phyloP scores from a whole-genome alignment of 2,888 invertebrate species.

The Priocnemis perturbator region DNA sequence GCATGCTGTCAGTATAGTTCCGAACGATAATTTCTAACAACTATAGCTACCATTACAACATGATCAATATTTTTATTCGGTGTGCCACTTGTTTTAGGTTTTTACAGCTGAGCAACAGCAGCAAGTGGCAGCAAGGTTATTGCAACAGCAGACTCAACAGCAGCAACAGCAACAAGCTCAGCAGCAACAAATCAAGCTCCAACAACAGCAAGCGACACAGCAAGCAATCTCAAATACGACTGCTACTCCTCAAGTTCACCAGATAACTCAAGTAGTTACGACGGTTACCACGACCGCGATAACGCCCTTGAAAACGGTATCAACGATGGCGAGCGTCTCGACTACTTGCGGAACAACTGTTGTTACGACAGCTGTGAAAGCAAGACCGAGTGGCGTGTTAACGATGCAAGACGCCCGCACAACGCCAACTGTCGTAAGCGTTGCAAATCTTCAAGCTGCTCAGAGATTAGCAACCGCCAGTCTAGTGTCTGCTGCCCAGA shows the following conservation, averaged over 20 bases:
- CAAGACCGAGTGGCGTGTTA: slow-evolving; percentile 58
- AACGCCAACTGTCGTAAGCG: slow-evolving; percentile 71
- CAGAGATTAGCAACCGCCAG: slow-evolving; percentile 71
- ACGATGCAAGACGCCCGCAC: slow-evolving; percentile 67
- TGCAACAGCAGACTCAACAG: slow-evolving; percentile 55
- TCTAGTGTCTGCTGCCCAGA: slow-evolving; percentile 64
- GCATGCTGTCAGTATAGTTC: slow-evolving; percentile 62
- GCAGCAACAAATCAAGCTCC: slow-evolving; percentile 34
- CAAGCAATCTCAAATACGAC: slow-evolving; percentile 55
- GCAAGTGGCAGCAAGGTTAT: slow-evolving; percentile 54
- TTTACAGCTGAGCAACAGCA: slow-evolving; percentile 66
- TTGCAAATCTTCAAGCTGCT: slow-evolving; percentile 70
- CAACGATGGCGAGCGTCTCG: slow-evolving; percentile 50
- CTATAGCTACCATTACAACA: not conserved
- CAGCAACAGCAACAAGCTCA: slow-evolving; percentile 46
- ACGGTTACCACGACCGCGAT: slow-evolving; percentile 54
- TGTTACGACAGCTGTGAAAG: slow-evolving; percentile 59
- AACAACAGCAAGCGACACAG: slow-evolving; percentile 53
- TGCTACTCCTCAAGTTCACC: slow-evolving; percentile 59
- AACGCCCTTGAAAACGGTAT: slow-evolving; percentile 59
- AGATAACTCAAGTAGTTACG: slow-evolving; percentile 61
- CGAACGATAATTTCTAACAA: not conserved
- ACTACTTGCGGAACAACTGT: slow-evolving; percentile 53
- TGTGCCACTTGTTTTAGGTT: slow-evolving; percentile 49
- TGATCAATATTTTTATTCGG: slow-evolving; percentile 15